Evolutionary conservation across 2,888 invertebrate species (phyloP), one percentile per base, ranked within the genome.

Genomic region (Norana najaformis): DNA sequence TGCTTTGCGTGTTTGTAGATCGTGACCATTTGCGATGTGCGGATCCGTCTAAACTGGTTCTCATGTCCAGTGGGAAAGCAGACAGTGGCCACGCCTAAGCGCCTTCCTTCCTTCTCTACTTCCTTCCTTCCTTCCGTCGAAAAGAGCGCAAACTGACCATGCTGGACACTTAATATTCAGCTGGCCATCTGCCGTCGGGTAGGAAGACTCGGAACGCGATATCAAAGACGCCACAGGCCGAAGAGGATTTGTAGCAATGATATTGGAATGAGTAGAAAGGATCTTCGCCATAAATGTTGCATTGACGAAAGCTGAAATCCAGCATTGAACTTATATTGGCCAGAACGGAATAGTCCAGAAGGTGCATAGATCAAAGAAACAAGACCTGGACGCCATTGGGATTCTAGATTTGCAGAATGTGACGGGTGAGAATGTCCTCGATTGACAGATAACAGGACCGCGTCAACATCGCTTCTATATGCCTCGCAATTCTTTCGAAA

Each of bases 1-100:
- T 47, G 3, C 30, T 0, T 69, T 69, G 30, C n/a, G 30, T 69
- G n/a, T 69, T 69, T 69, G 69, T 69, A 69, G 69, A n/a, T 69
- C 69, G 69, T 69, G 69, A 69, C 69, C 69, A 69, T 69, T 69
- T 69, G 69, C n/a, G 69, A 69, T n/a, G 69, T 69, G 69, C 69
- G 69, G 69, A 69, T 69, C n/a, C n/a, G 13, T 69, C 69, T 69
- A n/a, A 69, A 69, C 69, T 69, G 69, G 69, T 69, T 69, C 30
- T 69, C n/a, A n/a, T 69, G n/a, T 69, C 69, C 69, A 69, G 69
- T 69, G 69, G 69, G 69, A n/a, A 69, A 69, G n/a, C n/a, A n/a
- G 69, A 69, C 69, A 69, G 69, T n/a, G 69, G 11, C 69, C 69
- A 69, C 69, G 6, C 69, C 69, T 69, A 69, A 69, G 69, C 69